These are phyloP conservation scores for Hydrophis major DNA, from an alignment of 2,797 vertebrate genomes.

Conservation along the genomic window DNA sequence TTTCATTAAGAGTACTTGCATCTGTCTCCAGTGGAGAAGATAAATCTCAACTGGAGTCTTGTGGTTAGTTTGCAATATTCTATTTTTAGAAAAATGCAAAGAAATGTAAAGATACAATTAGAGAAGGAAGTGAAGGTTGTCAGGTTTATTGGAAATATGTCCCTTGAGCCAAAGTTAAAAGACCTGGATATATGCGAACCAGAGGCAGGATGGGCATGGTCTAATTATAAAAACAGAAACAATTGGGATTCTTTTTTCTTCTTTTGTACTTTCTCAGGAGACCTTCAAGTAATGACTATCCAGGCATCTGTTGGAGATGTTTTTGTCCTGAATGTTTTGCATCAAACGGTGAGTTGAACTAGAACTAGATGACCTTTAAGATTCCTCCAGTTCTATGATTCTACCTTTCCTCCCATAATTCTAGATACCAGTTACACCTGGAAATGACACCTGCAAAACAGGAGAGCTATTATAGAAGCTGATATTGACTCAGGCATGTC, in stretches of 20 bases:
- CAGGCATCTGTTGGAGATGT: not conserved
- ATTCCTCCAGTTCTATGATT: not conserved
- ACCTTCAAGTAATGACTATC: not conserved
- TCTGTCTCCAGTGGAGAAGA: not conserved
- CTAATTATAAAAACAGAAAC: not conserved
- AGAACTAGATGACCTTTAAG: not conserved
- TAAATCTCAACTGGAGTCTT: not conserved
- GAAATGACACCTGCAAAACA: not conserved
- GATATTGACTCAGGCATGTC: not conserved
- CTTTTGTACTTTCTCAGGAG: not conserved
- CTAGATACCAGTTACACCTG: not conserved
- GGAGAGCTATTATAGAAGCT: not conserved
- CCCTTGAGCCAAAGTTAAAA: not conserved
- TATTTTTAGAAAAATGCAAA: not conserved
- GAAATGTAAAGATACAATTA: not conserved
- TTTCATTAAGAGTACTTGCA: not conserved
- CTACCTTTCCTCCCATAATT: not conserved
- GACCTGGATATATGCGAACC: not conserved
- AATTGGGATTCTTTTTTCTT: not conserved
- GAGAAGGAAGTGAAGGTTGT: not conserved
- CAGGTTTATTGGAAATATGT: not conserved
- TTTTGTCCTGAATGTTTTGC: not conserved
- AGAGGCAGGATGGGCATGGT: not conserved
- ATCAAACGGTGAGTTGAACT: not conserved
- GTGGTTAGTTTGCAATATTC: not conserved